phyloP scores from a whole-genome alignment of 2,888 invertebrate species.

The Hylaea fasciaria region DNA sequence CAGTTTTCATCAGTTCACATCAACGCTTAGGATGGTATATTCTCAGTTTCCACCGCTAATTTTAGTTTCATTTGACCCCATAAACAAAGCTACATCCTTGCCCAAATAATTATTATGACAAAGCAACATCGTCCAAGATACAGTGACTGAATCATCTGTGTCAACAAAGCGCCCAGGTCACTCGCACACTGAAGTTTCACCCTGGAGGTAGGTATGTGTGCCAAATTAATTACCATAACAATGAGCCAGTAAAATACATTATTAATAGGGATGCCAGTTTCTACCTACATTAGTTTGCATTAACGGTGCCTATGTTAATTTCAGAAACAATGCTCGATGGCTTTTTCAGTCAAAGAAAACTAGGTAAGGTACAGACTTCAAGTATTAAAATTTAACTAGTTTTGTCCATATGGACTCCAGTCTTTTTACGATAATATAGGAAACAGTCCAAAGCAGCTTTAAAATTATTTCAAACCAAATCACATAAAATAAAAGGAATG shows the following conservation, averaged over 20 bases:
- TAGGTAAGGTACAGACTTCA: not conserved
- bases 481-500: too few relatives aligned
- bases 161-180: conserved; percentile 38
- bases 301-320: conserved; percentile 40
- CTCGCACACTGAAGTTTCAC: conserved; percentile 57
- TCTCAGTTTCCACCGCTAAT: too few relatives aligned
- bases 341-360: conserved; percentile 17
- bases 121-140: not conserved
- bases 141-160: conserved; percentile 34
- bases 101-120: conserved; percentile 7
- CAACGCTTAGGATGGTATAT: too few relatives aligned
- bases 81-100: not conserved
- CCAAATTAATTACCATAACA: conserved; percentile 79
- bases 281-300: conserved; percentile 61
- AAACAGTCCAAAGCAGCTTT: too few relatives aligned
- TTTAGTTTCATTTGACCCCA: not conserved
- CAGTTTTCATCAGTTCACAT: too few relatives aligned
- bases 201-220: conserved; percentile 61
- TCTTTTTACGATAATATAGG: too few relatives aligned
- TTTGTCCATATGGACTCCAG: too few relatives aligned
- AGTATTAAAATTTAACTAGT: too few relatives aligned
- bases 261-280: conserved; percentile 69
- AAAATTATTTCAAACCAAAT: too few relatives aligned
- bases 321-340: conserved; percentile 21
- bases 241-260: conserved; percentile 70